phyloP scores from a whole-genome alignment of 2,113 vertebrate genomes.

The Junco hyemalis region DNA sequence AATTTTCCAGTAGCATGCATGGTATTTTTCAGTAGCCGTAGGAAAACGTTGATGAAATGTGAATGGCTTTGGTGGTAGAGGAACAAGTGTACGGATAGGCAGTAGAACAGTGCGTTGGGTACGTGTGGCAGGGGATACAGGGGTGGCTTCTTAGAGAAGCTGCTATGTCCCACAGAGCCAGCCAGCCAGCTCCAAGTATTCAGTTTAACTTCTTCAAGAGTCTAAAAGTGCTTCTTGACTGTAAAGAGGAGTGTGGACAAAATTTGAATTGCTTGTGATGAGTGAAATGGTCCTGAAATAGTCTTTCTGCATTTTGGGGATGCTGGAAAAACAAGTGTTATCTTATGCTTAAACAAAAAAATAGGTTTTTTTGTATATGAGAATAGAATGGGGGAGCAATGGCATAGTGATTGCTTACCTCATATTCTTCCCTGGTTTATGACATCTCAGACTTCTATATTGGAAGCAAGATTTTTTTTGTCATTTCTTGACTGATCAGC shows the following conservation, averaged over 20 bases:
- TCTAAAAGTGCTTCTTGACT: not conserved
- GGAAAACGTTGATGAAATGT: not conserved
- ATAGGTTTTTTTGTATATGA: not conserved
- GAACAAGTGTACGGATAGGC: not conserved
- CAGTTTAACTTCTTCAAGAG: not conserved
- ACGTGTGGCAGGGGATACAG: not conserved
- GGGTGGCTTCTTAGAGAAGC: not conserved
- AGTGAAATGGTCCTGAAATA: not conserved
- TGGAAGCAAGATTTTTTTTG: not conserved
- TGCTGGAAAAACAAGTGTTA: not conserved
- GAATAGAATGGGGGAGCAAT: not conserved
- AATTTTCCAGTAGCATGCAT: not conserved
- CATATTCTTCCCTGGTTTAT: not conserved
- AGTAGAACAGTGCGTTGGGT: not conserved
- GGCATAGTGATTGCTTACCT: not conserved
- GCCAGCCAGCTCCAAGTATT: not conserved
- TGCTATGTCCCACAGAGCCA: not conserved
- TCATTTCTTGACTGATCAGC: not conserved
- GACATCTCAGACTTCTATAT: not conserved
- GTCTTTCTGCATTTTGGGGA: accelerated
- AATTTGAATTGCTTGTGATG: not conserved
- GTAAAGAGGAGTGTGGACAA: not conserved
- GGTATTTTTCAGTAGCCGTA: not conserved
- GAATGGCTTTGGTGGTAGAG: not conserved
- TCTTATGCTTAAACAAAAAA: not conserved